Percentiles rank a stretch among this genome's conserved stretches.
These are phyloP conservation scores for Dolichotis patagonum DNA, from an alignment of 2,113 vertebrate genomes.

Conservation along the genomic window DNA sequence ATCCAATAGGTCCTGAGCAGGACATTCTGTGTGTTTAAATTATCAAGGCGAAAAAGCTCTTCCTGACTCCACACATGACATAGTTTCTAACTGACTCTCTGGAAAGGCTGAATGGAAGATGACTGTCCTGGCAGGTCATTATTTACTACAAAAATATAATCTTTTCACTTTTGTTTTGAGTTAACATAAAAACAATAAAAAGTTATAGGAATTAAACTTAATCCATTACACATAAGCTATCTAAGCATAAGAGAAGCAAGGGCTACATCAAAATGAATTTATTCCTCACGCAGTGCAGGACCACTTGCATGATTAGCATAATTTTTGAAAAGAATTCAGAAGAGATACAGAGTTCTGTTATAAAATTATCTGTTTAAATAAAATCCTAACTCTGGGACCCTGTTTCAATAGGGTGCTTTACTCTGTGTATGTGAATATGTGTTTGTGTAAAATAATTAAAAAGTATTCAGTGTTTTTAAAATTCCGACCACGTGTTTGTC, in stretches of 20 bases:
- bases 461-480: not conserved
- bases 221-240: slow-evolving; percentile 36
- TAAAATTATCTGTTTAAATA: slow-evolving; percentile 47
- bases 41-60: not conserved
- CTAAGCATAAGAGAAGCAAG: slow-evolving; percentile 27
- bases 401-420: not conserved
- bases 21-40: too few relatives aligned
- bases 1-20: not conserved
- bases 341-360: not conserved
- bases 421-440: not conserved
- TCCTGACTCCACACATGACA: not conserved
- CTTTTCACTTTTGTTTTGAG: slow-evolving; percentile 48
- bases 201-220: slow-evolving; percentile 59
- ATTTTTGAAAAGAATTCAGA: slow-evolving; percentile 62
- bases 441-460: not conserved
- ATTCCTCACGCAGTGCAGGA: slow-evolving; percentile 55
- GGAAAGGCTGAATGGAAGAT: not conserved
- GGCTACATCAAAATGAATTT: slow-evolving; percentile 48
- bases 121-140: not conserved
- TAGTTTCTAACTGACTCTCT: not conserved
- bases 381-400: slow-evolving; percentile 38
- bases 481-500: not conserved
- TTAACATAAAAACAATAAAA: slow-evolving; percentile 57
- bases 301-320: slow-evolving; percentile 52
- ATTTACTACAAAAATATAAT: slow-evolving; percentile 49